Base-by-base conservation (phyloP, 2,797 vertebrate genomes). In the Buceros bicornis region DNA sequence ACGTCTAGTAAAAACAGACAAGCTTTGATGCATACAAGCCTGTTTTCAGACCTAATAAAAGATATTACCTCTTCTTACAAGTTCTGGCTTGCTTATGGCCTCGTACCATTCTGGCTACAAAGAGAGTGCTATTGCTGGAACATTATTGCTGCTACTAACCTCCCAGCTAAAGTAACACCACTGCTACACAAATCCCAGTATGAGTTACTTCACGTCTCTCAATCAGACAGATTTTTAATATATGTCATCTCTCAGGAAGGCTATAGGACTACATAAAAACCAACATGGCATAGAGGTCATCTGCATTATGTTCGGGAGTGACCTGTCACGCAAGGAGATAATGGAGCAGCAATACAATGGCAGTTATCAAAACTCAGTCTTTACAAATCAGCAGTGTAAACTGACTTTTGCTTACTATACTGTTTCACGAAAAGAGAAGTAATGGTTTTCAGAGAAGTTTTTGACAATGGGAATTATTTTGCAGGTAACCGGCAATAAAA, bases 11-110 rank as follows among this genome's bases (percentile, higher is more conserved):
- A 95, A 95, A 96, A 72, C 88, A 90, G 77, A 72, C 28, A 40
- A 88, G 83, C 92, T 96, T 95, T 93, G 94, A 97, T 95, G 90
- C 73, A 83, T 93, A 96, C 77, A 96, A 93, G 82, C 47, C 77
- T 94, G 62, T 91, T 94, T 84, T 94, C 90, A 94, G 92, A 96
- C 93, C 88, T 89, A 95, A 94, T 93, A 93, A 95, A 90, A 92
- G 90, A 94, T 95, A 95, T 10, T 84, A 64, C 47, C 22, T 57
- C 58, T 93, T 66, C 93, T 73, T 43, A 79, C 80, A 95, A 84
- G 73, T 94, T 87, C 50, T 95, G 90, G 62, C 88, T 96, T 90
- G 77, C 85, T 91, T 47, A 47, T 42, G 88, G 77, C 62, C 58
- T 90, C 66, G 45, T 16, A 66, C 90, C 45, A 62, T 87, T 86